These are phyloP conservation scores for Saccostrea echinata DNA, from an alignment of 1,140 invertebrate species.

Conservation along the genomic window DNA sequence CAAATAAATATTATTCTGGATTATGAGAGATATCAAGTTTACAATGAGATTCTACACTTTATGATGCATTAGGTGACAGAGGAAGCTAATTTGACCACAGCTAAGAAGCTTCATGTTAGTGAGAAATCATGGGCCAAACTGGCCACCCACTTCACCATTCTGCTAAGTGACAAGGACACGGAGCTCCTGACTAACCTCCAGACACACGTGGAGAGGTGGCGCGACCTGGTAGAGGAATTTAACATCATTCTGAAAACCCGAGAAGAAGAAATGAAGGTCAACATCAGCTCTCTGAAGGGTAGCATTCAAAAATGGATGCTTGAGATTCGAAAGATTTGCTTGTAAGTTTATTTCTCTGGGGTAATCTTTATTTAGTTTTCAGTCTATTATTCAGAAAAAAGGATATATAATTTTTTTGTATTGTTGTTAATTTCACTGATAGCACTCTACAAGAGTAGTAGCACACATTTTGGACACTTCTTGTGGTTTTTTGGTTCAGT, in stretches of 20 bases:
- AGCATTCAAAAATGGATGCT: conserved; percentile 67
- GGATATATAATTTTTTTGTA: background rate
- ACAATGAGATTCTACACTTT: background rate
- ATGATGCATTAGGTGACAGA: conserved; percentile 72
- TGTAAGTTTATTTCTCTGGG: conserved; percentile 70
- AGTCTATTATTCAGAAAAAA: background rate
- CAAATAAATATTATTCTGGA: background rate
- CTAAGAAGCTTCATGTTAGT: conserved; percentile 76
- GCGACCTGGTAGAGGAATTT: conserved; percentile 75
- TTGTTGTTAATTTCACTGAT: background rate
- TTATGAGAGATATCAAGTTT: background rate
- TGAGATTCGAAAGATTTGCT: conserved; percentile 70
- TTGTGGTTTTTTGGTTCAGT: background rate
- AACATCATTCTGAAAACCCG: conserved; percentile 68
- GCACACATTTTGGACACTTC: background rate
- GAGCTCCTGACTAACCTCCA: conserved; percentile 75
- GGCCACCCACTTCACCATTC: conserved; percentile 78
- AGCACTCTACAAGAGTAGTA: background rate
- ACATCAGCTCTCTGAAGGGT: conserved; percentile 58
- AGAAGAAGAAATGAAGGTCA: conserved; percentile 72
- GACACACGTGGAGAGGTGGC: conserved; percentile 76
- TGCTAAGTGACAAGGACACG: conserved; percentile 78
- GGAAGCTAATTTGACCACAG: conserved; percentile 75
- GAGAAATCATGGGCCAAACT: conserved; percentile 79
- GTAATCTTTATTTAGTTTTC: background rate